These are phyloP conservation scores for Centruroides vittatus DNA, from an alignment of 1,140 invertebrate species.

Conservation along the genomic window DNA sequence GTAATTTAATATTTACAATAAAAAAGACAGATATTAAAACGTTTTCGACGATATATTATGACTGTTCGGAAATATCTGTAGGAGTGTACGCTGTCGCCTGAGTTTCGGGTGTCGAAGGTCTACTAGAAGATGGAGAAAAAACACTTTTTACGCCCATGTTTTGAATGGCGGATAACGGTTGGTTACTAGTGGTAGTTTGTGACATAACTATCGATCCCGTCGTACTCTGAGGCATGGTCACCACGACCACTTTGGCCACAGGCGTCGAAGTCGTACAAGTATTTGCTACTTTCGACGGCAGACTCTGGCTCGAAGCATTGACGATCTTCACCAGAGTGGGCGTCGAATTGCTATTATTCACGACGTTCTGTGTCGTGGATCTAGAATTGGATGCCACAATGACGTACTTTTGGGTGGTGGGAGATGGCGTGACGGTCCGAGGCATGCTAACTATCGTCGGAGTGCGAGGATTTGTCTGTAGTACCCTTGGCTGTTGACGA, in stretches of 20 bases:
- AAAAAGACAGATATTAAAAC: no score
- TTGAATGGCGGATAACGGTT: background rate
- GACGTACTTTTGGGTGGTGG: slow-evolving; percentile 26
- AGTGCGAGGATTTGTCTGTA: slow-evolving; percentile 4
- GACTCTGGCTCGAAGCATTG: background rate
- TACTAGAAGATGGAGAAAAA: background rate
- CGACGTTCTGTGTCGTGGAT: background rate
- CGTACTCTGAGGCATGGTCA: background rate
- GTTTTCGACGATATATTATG: no score
- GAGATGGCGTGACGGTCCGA: slow-evolving; percentile 17
- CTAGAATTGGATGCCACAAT: slow-evolving; percentile 25
- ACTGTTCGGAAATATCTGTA: no score
- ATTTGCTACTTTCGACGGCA: background rate
- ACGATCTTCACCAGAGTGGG: slow-evolving; percentile 17
- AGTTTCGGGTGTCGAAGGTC: background rate
- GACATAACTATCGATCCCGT: background rate
- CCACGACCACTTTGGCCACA: slow-evolving; percentile 12
- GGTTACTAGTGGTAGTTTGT: background rate
- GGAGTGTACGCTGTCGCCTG: background rate
- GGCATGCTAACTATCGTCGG: slow-evolving; percentile 17
- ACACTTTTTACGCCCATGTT: background rate
- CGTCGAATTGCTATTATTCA: slow-evolving; percentile 1
- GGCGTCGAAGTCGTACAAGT: slow-evolving; percentile 1
- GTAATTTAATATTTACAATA: no score
- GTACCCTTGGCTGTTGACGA: slow-evolving; percentile 1